Conservation (phyloP, 2,888 invertebrate genomes). For the Hartigia nigra region DNA sequence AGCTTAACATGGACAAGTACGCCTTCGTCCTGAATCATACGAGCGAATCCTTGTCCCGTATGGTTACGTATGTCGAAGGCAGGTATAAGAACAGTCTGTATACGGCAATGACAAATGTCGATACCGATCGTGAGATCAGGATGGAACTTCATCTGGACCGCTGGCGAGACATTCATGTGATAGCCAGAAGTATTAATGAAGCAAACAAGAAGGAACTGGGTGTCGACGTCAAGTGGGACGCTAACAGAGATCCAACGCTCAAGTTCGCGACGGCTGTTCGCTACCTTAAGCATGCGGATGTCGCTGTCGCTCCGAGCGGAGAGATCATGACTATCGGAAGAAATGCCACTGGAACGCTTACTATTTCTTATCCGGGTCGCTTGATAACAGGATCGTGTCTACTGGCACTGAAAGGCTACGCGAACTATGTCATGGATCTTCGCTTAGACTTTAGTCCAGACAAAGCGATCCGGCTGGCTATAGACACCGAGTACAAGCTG, state of each 20-base stretch:
- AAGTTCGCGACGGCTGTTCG: constrained; percentile 74
- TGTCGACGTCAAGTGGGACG: constrained; percentile 86
- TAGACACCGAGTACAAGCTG: constrained; percentile 72
- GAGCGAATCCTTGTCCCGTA: constrained; percentile 70
- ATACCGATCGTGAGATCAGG: constrained; percentile 74
- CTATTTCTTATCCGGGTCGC: constrained; percentile 81
- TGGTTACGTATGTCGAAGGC: constrained; percentile 75
- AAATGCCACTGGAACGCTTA: constrained; percentile 74
- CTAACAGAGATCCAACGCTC: constrained; percentile 84
- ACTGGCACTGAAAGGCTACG: constrained; percentile 69
- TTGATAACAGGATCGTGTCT: constrained; percentile 77
- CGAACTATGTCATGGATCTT: constrained; percentile 65
- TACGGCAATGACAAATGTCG: constrained; percentile 74
- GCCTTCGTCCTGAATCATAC: constrained; percentile 75
- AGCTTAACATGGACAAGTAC: constrained; percentile 76
- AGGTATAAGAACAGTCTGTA: constrained; percentile 77
- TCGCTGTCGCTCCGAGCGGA: neutral
- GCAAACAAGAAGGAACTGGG: constrained; percentile 74
- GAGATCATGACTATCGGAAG: constrained; percentile 65
- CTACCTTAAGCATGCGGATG: constrained; percentile 66
- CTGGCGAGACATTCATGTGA: constrained; percentile 79
- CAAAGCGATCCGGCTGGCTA: constrained; percentile 71
- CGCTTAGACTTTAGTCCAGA: constrained; percentile 79
- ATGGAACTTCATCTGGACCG: constrained; percentile 84
- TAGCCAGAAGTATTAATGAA: constrained; percentile 73